These are phyloP conservation scores for Syrrhaptes paradoxus DNA, from an alignment of 2,113 vertebrate species.

Conservation along the genomic window DNA sequence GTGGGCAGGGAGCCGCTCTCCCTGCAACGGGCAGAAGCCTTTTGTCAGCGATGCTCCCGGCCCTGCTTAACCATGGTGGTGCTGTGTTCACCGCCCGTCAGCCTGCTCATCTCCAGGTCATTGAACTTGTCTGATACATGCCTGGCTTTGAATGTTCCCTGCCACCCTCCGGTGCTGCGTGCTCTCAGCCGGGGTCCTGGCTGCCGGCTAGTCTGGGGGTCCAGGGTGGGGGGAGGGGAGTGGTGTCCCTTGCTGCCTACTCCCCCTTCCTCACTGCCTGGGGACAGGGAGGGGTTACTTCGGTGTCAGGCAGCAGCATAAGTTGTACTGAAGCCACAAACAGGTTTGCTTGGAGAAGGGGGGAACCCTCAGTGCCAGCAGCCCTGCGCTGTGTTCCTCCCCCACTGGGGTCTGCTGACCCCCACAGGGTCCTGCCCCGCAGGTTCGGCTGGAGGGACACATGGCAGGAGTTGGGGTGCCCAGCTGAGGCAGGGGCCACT, in stretches of 20 bases:
- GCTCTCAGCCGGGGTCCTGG: neutral
- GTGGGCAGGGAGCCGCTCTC: neutral
- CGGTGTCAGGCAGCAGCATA: fast-evolving
- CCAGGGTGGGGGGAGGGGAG: neutral
- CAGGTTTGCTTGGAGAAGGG: neutral
- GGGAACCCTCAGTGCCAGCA: neutral
- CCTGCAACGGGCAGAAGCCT: neutral
- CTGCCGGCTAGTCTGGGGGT: neutral
- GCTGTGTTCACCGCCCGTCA: neutral
- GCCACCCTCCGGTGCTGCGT: fast-evolving
- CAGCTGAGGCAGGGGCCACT: neutral
- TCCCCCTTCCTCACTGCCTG: neutral
- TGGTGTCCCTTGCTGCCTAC: neutral
- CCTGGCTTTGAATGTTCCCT: neutral
- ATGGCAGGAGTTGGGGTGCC: neutral
- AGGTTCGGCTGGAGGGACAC: neutral
- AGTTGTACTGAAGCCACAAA: neutral
- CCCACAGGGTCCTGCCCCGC: neutral
- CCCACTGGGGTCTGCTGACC: neutral
- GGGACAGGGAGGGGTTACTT: neutral
- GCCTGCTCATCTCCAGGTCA: neutral
- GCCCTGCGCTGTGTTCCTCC: fast-evolving
- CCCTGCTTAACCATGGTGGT: fast-evolving
- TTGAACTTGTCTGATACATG: fast-evolving
- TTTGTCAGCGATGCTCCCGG: fast-evolving